These are phyloP conservation scores for Rhabdornis inornatus DNA, from an alignment of 2,113 vertebrate species.

Conservation along the genomic window DNA sequence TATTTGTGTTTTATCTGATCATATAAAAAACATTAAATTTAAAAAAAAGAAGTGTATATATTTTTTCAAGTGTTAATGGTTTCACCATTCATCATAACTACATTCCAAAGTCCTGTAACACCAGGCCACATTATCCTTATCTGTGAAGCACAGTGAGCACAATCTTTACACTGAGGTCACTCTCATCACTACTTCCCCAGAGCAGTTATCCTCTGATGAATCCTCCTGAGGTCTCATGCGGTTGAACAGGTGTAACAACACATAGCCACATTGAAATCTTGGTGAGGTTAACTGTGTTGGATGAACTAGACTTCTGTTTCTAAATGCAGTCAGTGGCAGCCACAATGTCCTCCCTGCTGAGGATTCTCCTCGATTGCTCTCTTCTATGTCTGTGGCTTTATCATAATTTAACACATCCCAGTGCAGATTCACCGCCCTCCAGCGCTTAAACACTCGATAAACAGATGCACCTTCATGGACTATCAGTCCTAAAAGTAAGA, in stretches of 20 bases:
- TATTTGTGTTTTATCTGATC: conserved; percentile 78
- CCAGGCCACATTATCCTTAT: background rate
- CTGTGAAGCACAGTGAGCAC: background rate
- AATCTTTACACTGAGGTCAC: conserved; percentile 88
- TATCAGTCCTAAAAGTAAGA: conserved; percentile 79
- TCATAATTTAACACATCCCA: conserved; percentile 93
- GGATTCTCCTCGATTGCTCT: conserved; percentile 77
- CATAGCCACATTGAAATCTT: conserved; percentile 82
- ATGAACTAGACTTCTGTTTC: conserved; percentile 79
- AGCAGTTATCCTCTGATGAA: conserved; percentile 76
- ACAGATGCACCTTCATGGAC: conserved; percentile 95
- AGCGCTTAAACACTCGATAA: conserved; percentile 90
- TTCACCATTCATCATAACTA: conserved; percentile 65
- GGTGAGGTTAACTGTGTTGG: conserved; percentile 81
- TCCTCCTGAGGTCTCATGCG: conserved; percentile 77
- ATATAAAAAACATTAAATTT: conserved; percentile 77
- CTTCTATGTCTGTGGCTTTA: conserved; percentile 89
- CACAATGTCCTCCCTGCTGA: conserved; percentile 84
- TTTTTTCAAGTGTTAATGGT: conserved; percentile 74
- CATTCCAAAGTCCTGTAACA: conserved; percentile 59
- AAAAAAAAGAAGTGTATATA: conserved; percentile 66
- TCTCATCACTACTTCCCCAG: conserved; percentile 88
- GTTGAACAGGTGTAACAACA: conserved; percentile 79
- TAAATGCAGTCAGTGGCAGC: conserved; percentile 83
- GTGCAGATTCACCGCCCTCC: conserved; percentile 92